These are phyloP conservation scores for Dasyurus viverrinus DNA, from an alignment of 2,113 vertebrate species.

Conservation along the genomic window DNA sequence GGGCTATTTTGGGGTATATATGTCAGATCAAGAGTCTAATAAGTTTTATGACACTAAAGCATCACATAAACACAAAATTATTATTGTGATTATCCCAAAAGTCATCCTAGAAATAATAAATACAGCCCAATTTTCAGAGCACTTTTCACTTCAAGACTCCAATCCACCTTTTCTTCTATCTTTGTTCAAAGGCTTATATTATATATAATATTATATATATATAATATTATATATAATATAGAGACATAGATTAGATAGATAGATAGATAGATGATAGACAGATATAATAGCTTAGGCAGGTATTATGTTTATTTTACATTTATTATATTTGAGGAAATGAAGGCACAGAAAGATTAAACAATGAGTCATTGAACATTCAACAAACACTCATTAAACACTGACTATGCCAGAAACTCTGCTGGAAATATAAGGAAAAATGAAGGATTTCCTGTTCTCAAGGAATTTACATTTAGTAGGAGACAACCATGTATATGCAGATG, in stretches of 20 bases:
- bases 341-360: not conserved
- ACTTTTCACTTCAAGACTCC: not conserved
- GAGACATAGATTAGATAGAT: too few relatives aligned
- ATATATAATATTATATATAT: too few relatives aligned
- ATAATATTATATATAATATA: too few relatives aligned
- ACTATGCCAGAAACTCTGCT: not conserved
- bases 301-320: conserved; percentile 12
- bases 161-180: conserved; percentile 8
- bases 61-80: not conserved
- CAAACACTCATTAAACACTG: not conserved
- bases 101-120: conserved; percentile 29
- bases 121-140: not conserved
- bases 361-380: not conserved
- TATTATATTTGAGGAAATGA: not conserved
- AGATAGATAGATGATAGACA: too few relatives aligned
- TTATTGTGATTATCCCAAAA: conserved; percentile 20
- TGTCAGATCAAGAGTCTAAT: not conserved
- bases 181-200: conserved; percentile 21
- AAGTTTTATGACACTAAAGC: not conserved
- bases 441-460: not conserved
- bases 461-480: not conserved
- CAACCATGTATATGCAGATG: not conserved
- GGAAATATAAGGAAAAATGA: not conserved
- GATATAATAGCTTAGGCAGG: not conserved
- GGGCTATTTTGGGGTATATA: not conserved